These are phyloP conservation scores for Drosophila anceps DNA, from an alignment of 2,888 invertebrate genomes.

Conservation along the genomic window DNA sequence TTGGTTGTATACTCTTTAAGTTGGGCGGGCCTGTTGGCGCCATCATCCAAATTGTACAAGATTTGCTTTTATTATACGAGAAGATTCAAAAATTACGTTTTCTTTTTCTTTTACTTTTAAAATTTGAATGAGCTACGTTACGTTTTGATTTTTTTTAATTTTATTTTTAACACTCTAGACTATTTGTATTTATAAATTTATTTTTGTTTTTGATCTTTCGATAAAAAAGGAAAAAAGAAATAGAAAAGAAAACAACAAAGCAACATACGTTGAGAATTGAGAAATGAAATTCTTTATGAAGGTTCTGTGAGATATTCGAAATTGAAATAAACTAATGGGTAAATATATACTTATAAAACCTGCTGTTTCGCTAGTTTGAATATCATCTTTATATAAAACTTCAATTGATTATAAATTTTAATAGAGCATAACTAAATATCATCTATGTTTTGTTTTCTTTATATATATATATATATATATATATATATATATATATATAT, in stretches of 20 bases:
- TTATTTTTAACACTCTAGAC: slow-evolving; percentile 37
- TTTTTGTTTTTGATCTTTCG: slow-evolving; percentile 15
- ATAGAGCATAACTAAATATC: slow-evolving; percentile 79
- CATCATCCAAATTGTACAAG: slow-evolving; percentile 67
- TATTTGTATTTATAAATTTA: slow-evolving; percentile 30
- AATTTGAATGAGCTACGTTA: slow-evolving; percentile 76
- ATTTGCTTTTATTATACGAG: slow-evolving; percentile 46
- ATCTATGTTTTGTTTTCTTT: slow-evolving; percentile 47
- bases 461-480: slow-evolving; percentile 28
- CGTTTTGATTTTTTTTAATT: slow-evolving; percentile 56
- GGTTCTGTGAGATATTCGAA: slow-evolving; percentile 39
- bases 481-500: slow-evolving; percentile 32
- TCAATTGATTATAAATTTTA: slow-evolving; percentile 71
- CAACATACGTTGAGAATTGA: neutral
- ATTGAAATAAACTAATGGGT: slow-evolving; percentile 53
- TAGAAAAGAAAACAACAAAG: slow-evolving; percentile 2
- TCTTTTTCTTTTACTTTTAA: slow-evolving; percentile 63
- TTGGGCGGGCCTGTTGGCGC: slow-evolving; percentile 18
- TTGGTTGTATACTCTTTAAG: slow-evolving; percentile 36
- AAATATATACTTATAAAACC: slow-evolving; percentile 68
- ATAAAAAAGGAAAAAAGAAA: slow-evolving; percentile 3
- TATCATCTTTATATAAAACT: slow-evolving; percentile 62
- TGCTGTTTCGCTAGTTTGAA: slow-evolving; percentile 52
- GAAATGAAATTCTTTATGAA: slow-evolving; percentile 44
- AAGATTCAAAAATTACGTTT: slow-evolving; percentile 67